Conservation (phyloP, 2,113 vertebrate species). For the Cryptomyrus ogoouensis region DNA sequence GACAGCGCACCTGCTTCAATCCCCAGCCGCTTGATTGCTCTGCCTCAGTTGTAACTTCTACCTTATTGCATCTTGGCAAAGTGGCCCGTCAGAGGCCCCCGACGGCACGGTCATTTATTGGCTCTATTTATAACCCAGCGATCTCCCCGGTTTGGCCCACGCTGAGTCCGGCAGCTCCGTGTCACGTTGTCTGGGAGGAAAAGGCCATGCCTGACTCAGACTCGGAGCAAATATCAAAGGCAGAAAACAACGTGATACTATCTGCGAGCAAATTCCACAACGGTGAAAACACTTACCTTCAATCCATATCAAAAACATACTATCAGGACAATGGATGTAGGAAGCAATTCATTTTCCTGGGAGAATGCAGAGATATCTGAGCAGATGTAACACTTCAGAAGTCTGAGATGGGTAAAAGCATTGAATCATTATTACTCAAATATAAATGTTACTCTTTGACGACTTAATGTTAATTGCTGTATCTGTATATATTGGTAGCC, state of each 20-base stretch:
- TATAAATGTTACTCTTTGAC: background rate
- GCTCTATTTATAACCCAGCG: conserved; percentile 55
- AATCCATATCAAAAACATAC: background rate
- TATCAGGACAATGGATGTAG: background rate
- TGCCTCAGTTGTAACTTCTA: conserved; percentile 61
- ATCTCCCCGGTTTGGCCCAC: background rate
- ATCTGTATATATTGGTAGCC: background rate
- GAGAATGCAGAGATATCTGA: background rate
- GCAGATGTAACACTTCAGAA: background rate
- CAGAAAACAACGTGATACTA: background rate
- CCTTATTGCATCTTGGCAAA: conserved; percentile 48
- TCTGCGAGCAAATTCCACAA: background rate
- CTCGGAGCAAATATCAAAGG: background rate
- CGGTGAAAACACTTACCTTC: background rate
- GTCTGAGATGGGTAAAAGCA: background rate
- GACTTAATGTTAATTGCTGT: background rate
- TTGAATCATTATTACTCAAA: background rate
- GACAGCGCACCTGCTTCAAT: conserved; percentile 55
- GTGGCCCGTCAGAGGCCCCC: conserved; percentile 57
- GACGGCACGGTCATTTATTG: conserved; percentile 45
- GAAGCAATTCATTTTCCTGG: background rate
- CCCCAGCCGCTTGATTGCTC: conserved; percentile 58
- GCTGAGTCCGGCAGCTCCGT: conserved; percentile 28
- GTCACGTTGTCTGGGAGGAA: conserved; percentile 5
- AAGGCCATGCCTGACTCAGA: background rate